A percentile compares a stretch with the other conserved stretches of the same genome.
These are phyloP conservation scores for Dysdera silvatica DNA, from an alignment of 1,140 invertebrate genomes.

Conservation along the genomic window DNA sequence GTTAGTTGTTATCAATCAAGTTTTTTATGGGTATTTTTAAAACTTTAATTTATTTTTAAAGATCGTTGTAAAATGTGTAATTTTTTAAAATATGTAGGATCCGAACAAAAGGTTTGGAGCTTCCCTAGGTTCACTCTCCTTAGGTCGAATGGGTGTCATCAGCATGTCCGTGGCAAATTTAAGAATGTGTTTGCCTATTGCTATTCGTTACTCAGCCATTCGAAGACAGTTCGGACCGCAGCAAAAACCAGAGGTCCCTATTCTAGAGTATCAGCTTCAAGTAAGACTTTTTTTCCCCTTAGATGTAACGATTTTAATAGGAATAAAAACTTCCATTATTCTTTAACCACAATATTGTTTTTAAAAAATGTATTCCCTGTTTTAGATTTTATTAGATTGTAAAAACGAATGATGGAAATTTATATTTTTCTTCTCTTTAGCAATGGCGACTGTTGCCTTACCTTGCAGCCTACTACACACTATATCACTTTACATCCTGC, in stretches of 20 bases:
- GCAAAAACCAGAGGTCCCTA: constrained; percentile 59
- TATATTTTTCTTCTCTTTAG: constrained; percentile 41
- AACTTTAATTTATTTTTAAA: neutral
- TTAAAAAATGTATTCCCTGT: no score
- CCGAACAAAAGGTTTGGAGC: constrained; percentile 65
- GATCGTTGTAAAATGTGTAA: neutral
- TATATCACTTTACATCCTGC: constrained; percentile 61
- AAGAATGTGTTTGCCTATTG: constrained; percentile 67
- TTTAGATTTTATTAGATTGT: no score
- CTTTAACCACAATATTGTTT: no score
- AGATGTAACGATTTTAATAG: neutral
- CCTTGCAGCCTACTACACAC: constrained; percentile 68
- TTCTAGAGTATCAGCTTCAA: constrained; percentile 85
- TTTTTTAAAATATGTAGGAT: constrained; percentile 47
- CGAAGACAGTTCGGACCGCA: constrained; percentile 77
- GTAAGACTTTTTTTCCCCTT: constrained; percentile 32
- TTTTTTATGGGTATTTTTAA: neutral
- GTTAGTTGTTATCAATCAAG: constrained; percentile 32
- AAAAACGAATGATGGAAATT: no score
- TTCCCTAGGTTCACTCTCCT: constrained; percentile 74
- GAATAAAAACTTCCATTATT: no score
- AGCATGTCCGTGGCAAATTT: constrained; percentile 62
- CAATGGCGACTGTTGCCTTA: constrained; percentile 88
- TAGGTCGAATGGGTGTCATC: constrained; percentile 62
- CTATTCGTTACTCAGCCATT: constrained; percentile 79